Evolutionary conservation across 2,113 vertebrate genomes (phyloP).

Genomic region (Megatriorchis doriae): DNA sequence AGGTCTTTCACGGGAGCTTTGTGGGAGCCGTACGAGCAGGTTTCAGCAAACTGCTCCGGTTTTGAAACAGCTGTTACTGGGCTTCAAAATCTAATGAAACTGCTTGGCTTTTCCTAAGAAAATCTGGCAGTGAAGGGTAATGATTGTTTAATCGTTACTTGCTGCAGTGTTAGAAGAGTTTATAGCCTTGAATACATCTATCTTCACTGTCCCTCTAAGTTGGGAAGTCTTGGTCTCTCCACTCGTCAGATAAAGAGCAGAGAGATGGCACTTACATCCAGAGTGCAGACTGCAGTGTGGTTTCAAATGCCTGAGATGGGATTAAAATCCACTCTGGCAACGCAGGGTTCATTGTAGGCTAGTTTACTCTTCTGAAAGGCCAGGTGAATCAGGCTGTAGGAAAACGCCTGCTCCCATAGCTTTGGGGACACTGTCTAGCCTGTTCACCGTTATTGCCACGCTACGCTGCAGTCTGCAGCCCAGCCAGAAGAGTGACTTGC

Average conservation of each 20-base stretch:
- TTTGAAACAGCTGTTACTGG: background rate
- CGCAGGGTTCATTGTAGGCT: background rate
- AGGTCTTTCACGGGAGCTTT: background rate
- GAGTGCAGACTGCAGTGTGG: background rate
- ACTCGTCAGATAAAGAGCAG: background rate
- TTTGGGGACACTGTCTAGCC: background rate
- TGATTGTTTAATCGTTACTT: background rate
- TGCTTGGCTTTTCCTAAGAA: background rate
- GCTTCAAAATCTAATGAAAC: background rate
- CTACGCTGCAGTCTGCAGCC: slow-evolving; percentile 43
- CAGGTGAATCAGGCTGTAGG: background rate
- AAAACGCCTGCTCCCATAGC: background rate
- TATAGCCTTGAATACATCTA: background rate
- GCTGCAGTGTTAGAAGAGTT: background rate
- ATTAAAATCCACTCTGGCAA: background rate
- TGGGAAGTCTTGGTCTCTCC: background rate
- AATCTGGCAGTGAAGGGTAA: background rate
- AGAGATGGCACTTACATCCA: background rate
- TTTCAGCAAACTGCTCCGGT: background rate
- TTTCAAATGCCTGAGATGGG: background rate
- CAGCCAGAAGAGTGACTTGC: slow-evolving; percentile 10
- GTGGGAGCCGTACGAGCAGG: accelerated
- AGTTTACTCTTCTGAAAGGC: background rate
- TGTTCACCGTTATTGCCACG: background rate
- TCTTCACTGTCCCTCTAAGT: background rate